A percentile compares a stretch with the other conserved stretches of the same genome.
Conservation (phyloP, 1,140 invertebrate genomes). For the Listronotus oregonensis region DNA sequence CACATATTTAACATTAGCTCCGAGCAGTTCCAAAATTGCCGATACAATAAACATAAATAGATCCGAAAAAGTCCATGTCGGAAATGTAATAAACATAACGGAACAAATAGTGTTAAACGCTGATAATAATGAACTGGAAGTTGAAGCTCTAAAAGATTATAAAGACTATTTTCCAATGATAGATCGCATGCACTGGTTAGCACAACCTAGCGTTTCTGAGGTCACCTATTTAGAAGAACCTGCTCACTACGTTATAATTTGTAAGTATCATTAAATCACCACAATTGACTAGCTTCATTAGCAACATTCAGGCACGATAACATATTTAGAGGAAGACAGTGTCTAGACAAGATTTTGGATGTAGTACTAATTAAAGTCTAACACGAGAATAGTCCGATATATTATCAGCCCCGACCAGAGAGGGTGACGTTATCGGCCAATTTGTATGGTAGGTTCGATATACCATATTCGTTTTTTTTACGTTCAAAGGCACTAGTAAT, state of each 20-base stretch:
- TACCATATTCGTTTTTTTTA: too few species aligned
- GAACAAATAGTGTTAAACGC: neutral
- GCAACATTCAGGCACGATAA: too few species aligned
- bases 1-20: neutral
- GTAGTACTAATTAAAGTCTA: too few species aligned
- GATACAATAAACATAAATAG: constrained; percentile 3
- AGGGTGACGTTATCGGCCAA: too few species aligned
- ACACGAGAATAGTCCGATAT: too few species aligned
- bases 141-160: neutral
- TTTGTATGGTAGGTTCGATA: too few species aligned
- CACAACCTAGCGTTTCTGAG: constrained; percentile 37
- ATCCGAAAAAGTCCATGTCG: neutral
- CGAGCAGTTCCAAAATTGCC: neutral
- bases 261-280: constrained; percentile 20
- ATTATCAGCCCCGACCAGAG: too few species aligned
- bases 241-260: constrained; percentile 47
- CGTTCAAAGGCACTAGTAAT: too few species aligned
- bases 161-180: constrained; percentile 29
- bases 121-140: neutral
- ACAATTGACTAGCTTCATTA: too few species aligned
- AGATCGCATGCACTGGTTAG: constrained; percentile 42
- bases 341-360: too few species aligned
- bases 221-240: constrained; percentile 35
- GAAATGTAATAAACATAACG: constrained; percentile 2
- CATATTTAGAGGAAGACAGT: too few species aligned